Conservation (phyloP, 1,140 invertebrate genomes). For the Rhagoletis zephyria region DNA sequence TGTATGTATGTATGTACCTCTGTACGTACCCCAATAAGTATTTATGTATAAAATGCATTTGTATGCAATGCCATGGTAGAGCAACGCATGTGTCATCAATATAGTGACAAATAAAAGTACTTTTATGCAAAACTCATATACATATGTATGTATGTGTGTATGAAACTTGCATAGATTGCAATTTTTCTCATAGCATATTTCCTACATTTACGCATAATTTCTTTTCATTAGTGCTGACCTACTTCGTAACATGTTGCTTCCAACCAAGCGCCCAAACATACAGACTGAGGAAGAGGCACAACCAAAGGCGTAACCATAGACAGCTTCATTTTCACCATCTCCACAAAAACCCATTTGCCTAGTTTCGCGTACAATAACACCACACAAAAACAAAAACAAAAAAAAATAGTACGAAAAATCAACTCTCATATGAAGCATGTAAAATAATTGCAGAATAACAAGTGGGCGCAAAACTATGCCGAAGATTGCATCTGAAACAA, state of each 20-base stretch:
- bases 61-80: not conserved
- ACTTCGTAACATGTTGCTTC: slow-evolving; percentile 29
- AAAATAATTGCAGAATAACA: slow-evolving; percentile 32
- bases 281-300: not conserved
- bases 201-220: slow-evolving; percentile 47
- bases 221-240: slow-evolving; percentile 41
- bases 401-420: no score
- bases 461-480: slow-evolving; percentile 24
- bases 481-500: slow-evolving; percentile 28
- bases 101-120: not conserved
- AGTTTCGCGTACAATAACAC: not conserved
- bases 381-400: not conserved
- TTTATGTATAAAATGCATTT: no score
- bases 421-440: not conserved
- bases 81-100: slow-evolving; percentile 21
- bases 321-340: not conserved
- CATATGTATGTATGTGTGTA: not conserved
- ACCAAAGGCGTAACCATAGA: not conserved
- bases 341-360: slow-evolving; percentile 19
- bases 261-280: not conserved
- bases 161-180: not conserved
- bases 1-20: not conserved
- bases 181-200: not conserved
- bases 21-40: not conserved
- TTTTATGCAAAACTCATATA: not conserved